A percentile compares a stretch with the other conserved stretches of the same genome.
Evolutionary conservation across 2,888 invertebrate species (phyloP).

Genomic region (Noctua janthe): DNA sequence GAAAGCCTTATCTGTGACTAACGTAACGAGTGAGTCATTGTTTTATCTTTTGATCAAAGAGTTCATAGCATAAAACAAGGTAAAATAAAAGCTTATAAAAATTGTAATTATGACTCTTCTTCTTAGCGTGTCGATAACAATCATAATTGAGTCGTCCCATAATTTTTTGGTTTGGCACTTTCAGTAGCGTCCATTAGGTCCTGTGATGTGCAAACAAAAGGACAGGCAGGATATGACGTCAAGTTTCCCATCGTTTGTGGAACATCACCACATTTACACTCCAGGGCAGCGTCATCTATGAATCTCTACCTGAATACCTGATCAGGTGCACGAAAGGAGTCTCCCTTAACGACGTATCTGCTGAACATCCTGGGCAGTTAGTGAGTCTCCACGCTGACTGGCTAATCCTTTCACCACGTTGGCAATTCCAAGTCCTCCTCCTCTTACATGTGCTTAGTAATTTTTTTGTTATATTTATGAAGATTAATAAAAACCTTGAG

Average conservation of each 20-base stretch:
- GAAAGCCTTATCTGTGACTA: constrained; percentile 16
- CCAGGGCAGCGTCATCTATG: not conserved
- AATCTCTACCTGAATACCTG: too few species aligned
- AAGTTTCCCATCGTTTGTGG: not conserved
- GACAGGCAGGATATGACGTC: not conserved
- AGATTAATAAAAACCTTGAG: not conserved
- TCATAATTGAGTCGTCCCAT: not conserved
- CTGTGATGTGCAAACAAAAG: not conserved
- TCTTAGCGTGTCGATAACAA: not conserved
- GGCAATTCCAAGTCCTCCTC: too few species aligned
- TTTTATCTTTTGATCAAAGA: constrained; percentile 15
- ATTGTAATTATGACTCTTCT: not conserved
- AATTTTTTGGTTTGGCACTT: not conserved
- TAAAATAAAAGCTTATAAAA: not conserved
- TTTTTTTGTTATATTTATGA: not conserved
- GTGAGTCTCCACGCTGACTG: too few species aligned
- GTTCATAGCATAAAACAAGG: not conserved
- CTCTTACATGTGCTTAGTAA: not conserved
- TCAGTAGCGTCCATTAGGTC: not conserved
- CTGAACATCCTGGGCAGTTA: too few species aligned
- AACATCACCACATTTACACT: not conserved
- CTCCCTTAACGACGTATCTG: too few species aligned
- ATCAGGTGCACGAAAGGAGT: too few species aligned
- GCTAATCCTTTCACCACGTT: too few species aligned
- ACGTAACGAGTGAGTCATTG: constrained; percentile 5